Conservation (phyloP, 2,113 vertebrate species). For the Clarias gariepinus region DNA sequence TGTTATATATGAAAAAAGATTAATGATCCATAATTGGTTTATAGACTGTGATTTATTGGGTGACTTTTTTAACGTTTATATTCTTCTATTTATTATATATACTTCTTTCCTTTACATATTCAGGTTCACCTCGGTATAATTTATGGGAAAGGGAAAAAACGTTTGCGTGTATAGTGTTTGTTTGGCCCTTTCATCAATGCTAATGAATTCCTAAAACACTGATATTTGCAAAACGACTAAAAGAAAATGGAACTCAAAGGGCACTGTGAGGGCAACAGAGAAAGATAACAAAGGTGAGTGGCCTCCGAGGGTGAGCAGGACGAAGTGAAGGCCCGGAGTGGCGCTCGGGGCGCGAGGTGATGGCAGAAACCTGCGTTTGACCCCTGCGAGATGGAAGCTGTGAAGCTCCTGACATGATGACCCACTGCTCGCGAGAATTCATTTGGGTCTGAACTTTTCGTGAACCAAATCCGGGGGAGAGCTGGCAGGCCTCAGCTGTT, state of each 20-base stretch:
- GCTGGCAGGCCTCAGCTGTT: constrained; percentile 65
- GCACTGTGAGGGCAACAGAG: constrained; percentile 4
- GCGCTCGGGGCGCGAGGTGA: constrained; percentile 39
- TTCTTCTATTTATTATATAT: not conserved
- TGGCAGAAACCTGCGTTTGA: constrained; percentile 76
- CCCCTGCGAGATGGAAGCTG: constrained; percentile 67
- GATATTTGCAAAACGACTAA: constrained; percentile 32
- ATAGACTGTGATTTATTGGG: not conserved
- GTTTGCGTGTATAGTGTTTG: not conserved
- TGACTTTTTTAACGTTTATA: not conserved
- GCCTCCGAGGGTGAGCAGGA: constrained; percentile 49
- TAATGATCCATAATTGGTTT: not conserved
- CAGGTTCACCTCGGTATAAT: not conserved
- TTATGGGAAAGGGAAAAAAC: not conserved
- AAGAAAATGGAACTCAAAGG: constrained; percentile 14
- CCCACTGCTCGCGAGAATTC: constrained; percentile 73
- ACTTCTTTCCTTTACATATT: not conserved
- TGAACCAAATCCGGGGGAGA: constrained; percentile 78
- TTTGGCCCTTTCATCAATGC: not conserved
- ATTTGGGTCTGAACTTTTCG: constrained; percentile 82
- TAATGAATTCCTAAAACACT: constrained; percentile 11
- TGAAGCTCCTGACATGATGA: constrained; percentile 69
- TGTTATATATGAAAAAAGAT: not conserved
- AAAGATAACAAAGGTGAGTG: constrained; percentile 47
- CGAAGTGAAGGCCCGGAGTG: constrained; percentile 52